Percentiles rank a stretch among this genome's conserved stretches.
These are phyloP conservation scores for Sebastes diploproa DNA, from an alignment of 2,797 vertebrate species.

Conservation along the genomic window DNA sequence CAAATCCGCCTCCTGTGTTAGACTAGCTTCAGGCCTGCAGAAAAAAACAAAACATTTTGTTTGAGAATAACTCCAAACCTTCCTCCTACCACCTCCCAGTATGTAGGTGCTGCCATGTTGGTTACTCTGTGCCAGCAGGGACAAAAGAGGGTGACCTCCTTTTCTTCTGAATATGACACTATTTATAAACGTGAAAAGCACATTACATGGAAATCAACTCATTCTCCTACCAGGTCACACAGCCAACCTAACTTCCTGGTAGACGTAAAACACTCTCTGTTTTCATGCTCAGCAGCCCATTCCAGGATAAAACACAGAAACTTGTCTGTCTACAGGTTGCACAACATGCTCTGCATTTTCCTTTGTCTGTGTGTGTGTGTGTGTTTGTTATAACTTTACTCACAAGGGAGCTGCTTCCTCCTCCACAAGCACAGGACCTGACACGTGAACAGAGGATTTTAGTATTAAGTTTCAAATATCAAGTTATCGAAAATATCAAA, in stretches of 20 bases:
- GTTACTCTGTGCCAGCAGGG: background rate
- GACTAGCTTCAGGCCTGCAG: conserved; percentile 34
- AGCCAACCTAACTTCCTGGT: conserved; percentile 2
- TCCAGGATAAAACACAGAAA: conserved; percentile 10
- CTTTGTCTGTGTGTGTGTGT: background rate
- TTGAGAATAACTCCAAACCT: background rate
- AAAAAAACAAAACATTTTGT: background rate
- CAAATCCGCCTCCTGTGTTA: conserved; percentile 21
- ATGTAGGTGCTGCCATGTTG: background rate
- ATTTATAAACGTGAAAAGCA: background rate
- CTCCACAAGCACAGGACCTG: conserved; percentile 34
- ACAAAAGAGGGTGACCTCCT: background rate
- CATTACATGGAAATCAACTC: background rate
- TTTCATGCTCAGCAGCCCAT: conserved; percentile 8
- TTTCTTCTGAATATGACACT: background rate
- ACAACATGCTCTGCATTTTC: conserved; percentile 24
- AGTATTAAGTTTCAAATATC: background rate
- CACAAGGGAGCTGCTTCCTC: conserved; percentile 48
- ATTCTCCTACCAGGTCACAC: background rate
- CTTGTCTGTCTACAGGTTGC: conserved; percentile 30
- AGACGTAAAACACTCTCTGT: background rate
- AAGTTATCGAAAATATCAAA: background rate
- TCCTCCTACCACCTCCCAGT: background rate
- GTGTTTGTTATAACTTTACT: conserved; percentile 47
- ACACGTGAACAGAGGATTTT: conserved; percentile 4